Evolutionary conservation across 1,140 invertebrate species (phyloP).

Genomic region (Drosophila obscura): DNA sequence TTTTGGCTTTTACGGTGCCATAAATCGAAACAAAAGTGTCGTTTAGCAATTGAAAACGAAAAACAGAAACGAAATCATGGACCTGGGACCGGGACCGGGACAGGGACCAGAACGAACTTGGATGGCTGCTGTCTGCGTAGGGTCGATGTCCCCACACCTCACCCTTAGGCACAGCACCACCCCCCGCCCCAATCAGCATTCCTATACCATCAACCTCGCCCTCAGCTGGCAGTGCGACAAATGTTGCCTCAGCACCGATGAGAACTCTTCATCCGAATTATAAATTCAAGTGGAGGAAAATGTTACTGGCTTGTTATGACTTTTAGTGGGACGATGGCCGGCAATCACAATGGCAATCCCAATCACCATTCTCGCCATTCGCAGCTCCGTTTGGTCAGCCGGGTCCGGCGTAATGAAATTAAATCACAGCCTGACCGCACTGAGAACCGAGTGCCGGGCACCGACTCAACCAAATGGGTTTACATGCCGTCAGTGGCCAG

Average conservation of each 20-base stretch:
- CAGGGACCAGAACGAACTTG: background rate
- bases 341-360: constrained; percentile 1
- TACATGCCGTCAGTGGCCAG: constrained; percentile 9
- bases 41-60: constrained; percentile 62
- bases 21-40: constrained; percentile 71
- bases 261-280: background rate
- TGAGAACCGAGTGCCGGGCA: constrained; percentile 1
- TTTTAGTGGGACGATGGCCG: background rate
- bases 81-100: background rate
- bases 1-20: constrained; percentile 64
- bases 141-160: background rate
- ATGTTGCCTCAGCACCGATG: constrained; percentile 11
- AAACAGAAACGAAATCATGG: constrained; percentile 9
- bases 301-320: background rate
- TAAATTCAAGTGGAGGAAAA: too few relatives aligned
- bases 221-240: background rate
- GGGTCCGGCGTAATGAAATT: constrained; percentile 53
- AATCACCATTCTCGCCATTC: constrained; percentile 3
- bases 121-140: constrained; percentile 4
- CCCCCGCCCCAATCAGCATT: background rate
- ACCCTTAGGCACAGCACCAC: too few relatives aligned
- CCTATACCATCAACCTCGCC: too few relatives aligned
- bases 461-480: constrained; percentile 33
- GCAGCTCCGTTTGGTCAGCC: constrained; percentile 21
- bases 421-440: constrained; percentile 46